Evolutionary conservation across 2,888 invertebrate species (phyloP).

Genomic region (Odontocolon sp.): DNA sequence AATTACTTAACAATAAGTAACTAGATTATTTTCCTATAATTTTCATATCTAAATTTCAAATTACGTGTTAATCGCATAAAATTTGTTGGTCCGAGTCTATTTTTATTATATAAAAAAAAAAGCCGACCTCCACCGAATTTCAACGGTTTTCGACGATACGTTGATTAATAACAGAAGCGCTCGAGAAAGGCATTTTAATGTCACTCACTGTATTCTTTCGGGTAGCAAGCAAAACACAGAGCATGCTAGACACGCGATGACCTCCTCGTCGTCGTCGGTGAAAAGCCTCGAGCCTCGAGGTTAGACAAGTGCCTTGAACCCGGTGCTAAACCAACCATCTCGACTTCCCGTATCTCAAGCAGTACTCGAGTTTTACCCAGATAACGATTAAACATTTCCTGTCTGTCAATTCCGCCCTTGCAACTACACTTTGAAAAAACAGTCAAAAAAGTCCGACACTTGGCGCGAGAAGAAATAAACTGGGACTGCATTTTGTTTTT

Average conservation of each 20-base stretch:
- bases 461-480: not conserved
- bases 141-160: too few species aligned
- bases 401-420: constrained; percentile 51
- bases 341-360: constrained; percentile 59
- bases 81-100: too few species aligned
- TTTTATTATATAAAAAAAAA: too few species aligned
- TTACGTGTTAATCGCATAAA: too few species aligned
- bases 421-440: not conserved
- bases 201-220: too few species aligned
- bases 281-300: constrained; percentile 43
- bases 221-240: constrained; percentile 16
- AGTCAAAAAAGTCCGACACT: not conserved
- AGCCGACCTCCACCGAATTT: too few species aligned
- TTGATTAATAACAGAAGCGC: too few species aligned
- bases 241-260: constrained; percentile 57
- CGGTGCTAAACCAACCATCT: constrained; percentile 71
- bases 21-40: too few species aligned
- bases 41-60: too few species aligned
- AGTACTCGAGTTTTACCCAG: constrained; percentile 40
- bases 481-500: not conserved
- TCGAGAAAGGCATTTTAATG: too few species aligned
- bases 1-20: too few species aligned
- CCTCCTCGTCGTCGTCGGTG: constrained; percentile 30
- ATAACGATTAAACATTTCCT: constrained; percentile 69
- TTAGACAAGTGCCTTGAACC: constrained; percentile 70